phyloP scores from a whole-genome alignment of 2,797 vertebrate genomes.

The Squalus acanthias region DNA sequence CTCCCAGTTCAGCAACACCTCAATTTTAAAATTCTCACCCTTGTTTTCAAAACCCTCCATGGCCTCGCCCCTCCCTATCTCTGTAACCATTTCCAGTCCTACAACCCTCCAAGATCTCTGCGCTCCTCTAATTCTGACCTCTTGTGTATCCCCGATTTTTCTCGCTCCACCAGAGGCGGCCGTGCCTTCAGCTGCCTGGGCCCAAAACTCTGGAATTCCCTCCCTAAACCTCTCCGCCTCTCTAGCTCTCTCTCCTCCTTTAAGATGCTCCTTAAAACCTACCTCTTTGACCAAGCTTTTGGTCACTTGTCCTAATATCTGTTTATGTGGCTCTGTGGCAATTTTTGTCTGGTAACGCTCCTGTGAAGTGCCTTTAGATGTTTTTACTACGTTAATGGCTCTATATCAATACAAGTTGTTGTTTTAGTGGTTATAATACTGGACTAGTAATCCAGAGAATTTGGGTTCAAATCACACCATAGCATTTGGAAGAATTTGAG shows the following conservation, averaged over 20 bases:
- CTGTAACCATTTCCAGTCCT: background rate
- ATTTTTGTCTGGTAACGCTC: background rate
- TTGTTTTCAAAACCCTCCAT: background rate
- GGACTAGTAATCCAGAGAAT: background rate
- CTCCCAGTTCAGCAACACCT: background rate
- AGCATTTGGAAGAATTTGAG: background rate
- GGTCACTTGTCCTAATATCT: background rate
- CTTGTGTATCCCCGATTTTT: background rate
- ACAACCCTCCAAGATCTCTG: background rate
- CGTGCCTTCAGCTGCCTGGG: background rate
- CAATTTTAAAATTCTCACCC: background rate
- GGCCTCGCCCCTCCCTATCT: background rate
- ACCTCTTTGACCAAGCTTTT: background rate
- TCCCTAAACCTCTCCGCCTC: background rate
- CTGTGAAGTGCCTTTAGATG: background rate
- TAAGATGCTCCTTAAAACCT: too few relatives aligned
- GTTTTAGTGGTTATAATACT: background rate
- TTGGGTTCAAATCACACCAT: background rate
- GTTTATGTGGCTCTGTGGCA: background rate
- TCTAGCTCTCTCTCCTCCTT: background rate
- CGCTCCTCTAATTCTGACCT: background rate
- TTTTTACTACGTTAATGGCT: background rate
- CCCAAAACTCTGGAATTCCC: background rate
- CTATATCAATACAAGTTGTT: background rate
- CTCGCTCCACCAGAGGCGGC: too few relatives aligned